Conservation (phyloP, 2,113 vertebrate species). For the Xiphophorus couchianus region DNA sequence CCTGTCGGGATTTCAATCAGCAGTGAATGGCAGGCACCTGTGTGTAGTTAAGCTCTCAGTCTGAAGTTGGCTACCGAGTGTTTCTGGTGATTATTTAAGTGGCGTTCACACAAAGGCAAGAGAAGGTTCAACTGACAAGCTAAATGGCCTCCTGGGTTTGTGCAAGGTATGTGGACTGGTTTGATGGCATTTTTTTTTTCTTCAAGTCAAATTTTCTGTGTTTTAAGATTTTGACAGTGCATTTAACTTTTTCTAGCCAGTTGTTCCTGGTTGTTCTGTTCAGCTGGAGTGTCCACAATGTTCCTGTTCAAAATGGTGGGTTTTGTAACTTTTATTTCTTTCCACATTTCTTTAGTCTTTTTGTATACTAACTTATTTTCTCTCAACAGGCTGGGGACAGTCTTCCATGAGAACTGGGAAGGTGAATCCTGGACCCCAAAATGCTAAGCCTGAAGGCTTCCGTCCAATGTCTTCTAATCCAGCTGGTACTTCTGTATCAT, state of each 20-base stretch:
- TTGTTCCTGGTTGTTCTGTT: slow-evolving; percentile 45
- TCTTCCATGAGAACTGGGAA: background rate
- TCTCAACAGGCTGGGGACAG: background rate
- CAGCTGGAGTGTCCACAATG: slow-evolving; percentile 21
- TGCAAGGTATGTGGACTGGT: slow-evolving; percentile 28
- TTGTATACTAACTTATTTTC: background rate
- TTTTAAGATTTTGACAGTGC: slow-evolving; percentile 2
- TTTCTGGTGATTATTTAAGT: slow-evolving; percentile 39
- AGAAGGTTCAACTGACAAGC: slow-evolving; percentile 25
- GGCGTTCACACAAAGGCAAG: background rate
- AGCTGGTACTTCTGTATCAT: background rate
- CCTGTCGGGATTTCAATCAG: slow-evolving; percentile 27
- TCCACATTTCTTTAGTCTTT: background rate
- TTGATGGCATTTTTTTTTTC: background rate
- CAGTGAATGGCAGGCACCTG: slow-evolving; percentile 31
- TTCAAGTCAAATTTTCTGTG: background rate
- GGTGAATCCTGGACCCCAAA: background rate
- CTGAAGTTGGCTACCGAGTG: slow-evolving; percentile 16
- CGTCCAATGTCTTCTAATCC: background rate
- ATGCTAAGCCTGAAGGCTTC: background rate
- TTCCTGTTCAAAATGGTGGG: slow-evolving; percentile 35
- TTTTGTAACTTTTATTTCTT: background rate
- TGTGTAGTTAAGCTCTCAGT: slow-evolving; percentile 19
- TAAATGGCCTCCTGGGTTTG: slow-evolving; percentile 33
- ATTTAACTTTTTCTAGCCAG: slow-evolving; percentile 26